A percentile compares a stretch with the other conserved stretches of the same genome.
These are phyloP conservation scores for Falco peregrinus DNA, from an alignment of 2,797 vertebrate species.

Conservation along the genomic window DNA sequence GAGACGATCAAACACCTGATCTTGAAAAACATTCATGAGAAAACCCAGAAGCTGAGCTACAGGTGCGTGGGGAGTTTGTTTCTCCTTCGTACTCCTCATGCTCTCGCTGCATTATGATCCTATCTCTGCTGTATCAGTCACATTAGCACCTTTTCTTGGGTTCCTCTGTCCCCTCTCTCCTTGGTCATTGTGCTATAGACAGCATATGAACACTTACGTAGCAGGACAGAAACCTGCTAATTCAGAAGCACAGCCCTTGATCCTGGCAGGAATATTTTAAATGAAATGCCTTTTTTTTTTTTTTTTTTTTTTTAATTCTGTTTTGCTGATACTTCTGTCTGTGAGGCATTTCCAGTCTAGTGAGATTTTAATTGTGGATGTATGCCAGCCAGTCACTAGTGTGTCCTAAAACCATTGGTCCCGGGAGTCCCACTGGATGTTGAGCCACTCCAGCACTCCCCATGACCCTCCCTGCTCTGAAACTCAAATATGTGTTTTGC, in stretches of 20 bases:
- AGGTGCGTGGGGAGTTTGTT: conserved; percentile 77
- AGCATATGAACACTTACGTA: accelerated
- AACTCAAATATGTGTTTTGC: background rate
- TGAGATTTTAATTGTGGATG: conserved; percentile 63
- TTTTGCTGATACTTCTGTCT: conserved; percentile 71
- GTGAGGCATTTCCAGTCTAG: conserved; percentile 69
- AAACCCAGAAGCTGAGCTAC: conserved; percentile 85
- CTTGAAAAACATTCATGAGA: conserved; percentile 85
- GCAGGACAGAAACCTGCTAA: conserved; percentile 10
- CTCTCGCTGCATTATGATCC: background rate
- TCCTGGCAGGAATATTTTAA: conserved; percentile 32
- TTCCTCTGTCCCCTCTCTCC: background rate
- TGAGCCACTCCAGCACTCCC: background rate
- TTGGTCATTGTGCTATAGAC: background rate
- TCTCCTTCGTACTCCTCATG: background rate
- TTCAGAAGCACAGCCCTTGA: conserved; percentile 1
- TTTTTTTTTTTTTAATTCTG: background rate
- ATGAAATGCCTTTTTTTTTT: conserved; percentile 18
- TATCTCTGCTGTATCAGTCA: background rate
- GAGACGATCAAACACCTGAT: conserved; percentile 84
- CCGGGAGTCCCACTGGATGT: background rate
- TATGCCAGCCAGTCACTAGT: conserved; percentile 48
- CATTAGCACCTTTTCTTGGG: background rate
- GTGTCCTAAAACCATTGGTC: conserved; percentile 31
- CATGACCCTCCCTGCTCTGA: background rate